Evolutionary conservation across 1,140 invertebrate species (phyloP).

Genomic region (Coptotermes formosanus): DNA sequence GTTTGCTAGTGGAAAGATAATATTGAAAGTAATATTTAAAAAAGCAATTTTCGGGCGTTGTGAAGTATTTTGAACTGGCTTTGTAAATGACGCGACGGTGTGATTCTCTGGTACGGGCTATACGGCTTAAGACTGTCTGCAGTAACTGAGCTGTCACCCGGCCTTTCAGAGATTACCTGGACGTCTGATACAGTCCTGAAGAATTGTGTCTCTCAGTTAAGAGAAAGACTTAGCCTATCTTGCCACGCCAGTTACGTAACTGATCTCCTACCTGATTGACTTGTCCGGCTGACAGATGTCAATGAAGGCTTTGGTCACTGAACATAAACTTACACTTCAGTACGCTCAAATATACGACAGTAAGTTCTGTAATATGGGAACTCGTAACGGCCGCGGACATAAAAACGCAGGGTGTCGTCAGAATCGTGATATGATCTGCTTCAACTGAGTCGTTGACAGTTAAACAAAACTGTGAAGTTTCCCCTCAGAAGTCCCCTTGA

Average conservation of each 20-base stretch:
- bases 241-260: neutral
- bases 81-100: no score
- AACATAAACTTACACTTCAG: neutral
- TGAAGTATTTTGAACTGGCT: no score
- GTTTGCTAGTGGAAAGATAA: no score
- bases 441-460: neutral
- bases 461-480: neutral
- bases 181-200: no score
- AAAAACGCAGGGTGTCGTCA: neutral
- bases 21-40: no score
- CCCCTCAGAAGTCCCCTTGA: no score
- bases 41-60: no score
- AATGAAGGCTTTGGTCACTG: neutral
- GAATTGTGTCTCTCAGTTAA: no score
- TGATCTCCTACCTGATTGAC: neutral
- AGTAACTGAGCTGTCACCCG: no score
- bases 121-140: no score
- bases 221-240: neutral
- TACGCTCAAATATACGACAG: neutral
- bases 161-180: no score
- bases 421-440: neutral
- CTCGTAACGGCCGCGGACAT: neutral
- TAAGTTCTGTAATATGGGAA: neutral
- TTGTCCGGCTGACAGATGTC: neutral
- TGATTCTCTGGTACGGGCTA: no score